A percentile compares a stretch with the other conserved stretches of the same genome.
Conservation (phyloP, 2,113 vertebrate species). For the Aix galericulata region DNA sequence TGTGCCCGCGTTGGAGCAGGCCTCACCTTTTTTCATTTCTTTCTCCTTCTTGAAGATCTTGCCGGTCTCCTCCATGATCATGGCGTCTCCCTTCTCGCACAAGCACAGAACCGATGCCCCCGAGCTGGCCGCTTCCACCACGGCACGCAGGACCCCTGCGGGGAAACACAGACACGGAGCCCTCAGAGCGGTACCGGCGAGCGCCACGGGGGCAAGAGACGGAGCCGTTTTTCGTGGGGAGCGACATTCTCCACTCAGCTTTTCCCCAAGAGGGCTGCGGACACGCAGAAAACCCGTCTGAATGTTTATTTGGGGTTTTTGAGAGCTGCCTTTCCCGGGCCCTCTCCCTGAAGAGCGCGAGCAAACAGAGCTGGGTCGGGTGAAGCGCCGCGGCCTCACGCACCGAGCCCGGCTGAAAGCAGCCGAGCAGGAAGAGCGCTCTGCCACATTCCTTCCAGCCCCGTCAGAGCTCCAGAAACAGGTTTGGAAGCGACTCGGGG, state of each 20-base stretch:
- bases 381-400: neutral
- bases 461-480: neutral
- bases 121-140: conserved; percentile 83
- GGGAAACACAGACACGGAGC: neutral
- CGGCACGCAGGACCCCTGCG: conserved; percentile 85
- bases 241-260: rapidly evolving
- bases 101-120: conserved; percentile 88
- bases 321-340: neutral
- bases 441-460: neutral
- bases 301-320: rapidly evolving
- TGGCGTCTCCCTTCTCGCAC: conserved; percentile 91
- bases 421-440: neutral
- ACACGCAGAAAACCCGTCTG: rapidly evolving
- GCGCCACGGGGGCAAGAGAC: rapidly evolving
- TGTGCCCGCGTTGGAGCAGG: rapidly evolving
- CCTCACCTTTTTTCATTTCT: conserved; percentile 96
- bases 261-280: rapidly evolving
- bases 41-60: conserved; percentile 99
- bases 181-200: rapidly evolving
- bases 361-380: rapidly evolving
- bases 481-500: neutral
- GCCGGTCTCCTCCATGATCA: conserved; percentile 91
- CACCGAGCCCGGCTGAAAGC: neutral
- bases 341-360: rapidly evolving
- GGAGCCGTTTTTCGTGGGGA: rapidly evolving